These are phyloP conservation scores for Phasia obesa DNA, from an alignment of 2,888 invertebrate species.

Conservation along the genomic window DNA sequence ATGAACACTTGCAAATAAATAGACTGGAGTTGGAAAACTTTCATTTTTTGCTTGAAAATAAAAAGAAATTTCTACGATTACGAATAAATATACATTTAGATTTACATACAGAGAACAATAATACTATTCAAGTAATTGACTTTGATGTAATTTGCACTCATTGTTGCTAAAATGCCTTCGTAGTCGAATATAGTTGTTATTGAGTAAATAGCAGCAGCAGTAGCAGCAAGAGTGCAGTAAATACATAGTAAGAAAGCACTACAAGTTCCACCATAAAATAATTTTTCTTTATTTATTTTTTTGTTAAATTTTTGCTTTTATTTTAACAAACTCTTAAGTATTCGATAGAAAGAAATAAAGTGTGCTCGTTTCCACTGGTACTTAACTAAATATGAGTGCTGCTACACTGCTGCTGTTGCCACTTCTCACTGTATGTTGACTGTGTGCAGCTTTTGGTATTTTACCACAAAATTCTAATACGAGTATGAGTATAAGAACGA, in stretches of 20 bases:
- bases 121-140: conserved; percentile 75
- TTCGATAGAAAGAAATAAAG: conserved; percentile 9
- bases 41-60: conserved; percentile 10
- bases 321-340: conserved; percentile 25
- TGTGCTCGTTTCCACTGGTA: conserved; percentile 1
- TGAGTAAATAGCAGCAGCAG: conserved; percentile 30
- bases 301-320: not conserved
- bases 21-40: conserved; percentile 27
- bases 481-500: no score
- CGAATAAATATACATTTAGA: not conserved
- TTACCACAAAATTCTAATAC: conserved; percentile 49
- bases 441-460: conserved; percentile 50
- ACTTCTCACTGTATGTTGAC: conserved; percentile 1
- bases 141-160: conserved; percentile 79
- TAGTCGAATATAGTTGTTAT: conserved; percentile 38
- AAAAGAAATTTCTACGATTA: not conserved
- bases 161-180: conserved; percentile 66
- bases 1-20: no score
- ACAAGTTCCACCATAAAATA: conserved; percentile 24
- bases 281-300: not conserved
- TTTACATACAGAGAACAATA: conserved; percentile 24
- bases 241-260: not conserved
- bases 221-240: conserved; percentile 16
- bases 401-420: not conserved
- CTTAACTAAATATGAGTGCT: conserved; percentile 19